Base-by-base conservation (phyloP, 2,797 vertebrate species). In the Darevskia mixta region DNA sequence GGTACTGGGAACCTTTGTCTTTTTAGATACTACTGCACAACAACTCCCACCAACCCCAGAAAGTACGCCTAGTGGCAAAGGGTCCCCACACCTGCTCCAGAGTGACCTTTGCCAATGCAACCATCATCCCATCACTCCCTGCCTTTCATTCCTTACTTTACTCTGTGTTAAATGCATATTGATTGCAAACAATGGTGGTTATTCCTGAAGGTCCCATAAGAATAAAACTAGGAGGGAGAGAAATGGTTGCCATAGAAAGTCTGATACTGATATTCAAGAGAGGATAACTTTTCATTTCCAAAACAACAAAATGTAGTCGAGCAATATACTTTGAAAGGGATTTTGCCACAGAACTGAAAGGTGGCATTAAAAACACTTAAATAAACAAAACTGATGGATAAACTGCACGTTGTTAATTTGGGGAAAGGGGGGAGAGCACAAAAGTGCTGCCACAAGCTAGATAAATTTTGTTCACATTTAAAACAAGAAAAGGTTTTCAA, bases 401-500 rank as follows among this genome's bases (percentile, higher is more conserved):
- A 6, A 1, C 3, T 1, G 45, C 4, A 41, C 27, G 15, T 29
- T 64, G 8, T 7, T 7, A 43, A 27, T 32, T 32, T 17, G 8
- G 1, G 17, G 64, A 10, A 72, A 10, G 2, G 15, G 83, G 7
- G 7, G n/a, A 35, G 61, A 7, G 72, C 20, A 35, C 49, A 25
- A 32, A 72, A 35, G 10, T 55, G 13, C 20, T 20, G 7, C 10
- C 4, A 58, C 25, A 66, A 35, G 1, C 5, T 1, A 6, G 0
- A 15, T 29, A 73, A 43, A 43, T 3, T n/a, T 43, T 86, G 78
- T 61, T 75, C 18, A 27, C 17, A 20, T 35, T 0, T 5, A 75
- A 29, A 4, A 75, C 0, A 3, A 4, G 27, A 7, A 64, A 2
- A 3, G 1, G 13, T 10, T 0, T 2, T 13, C 10, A 41, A n/a